Evolutionary conservation across 2,888 invertebrate species (phyloP).

Genomic region (Tetheella fluctuosa): DNA sequence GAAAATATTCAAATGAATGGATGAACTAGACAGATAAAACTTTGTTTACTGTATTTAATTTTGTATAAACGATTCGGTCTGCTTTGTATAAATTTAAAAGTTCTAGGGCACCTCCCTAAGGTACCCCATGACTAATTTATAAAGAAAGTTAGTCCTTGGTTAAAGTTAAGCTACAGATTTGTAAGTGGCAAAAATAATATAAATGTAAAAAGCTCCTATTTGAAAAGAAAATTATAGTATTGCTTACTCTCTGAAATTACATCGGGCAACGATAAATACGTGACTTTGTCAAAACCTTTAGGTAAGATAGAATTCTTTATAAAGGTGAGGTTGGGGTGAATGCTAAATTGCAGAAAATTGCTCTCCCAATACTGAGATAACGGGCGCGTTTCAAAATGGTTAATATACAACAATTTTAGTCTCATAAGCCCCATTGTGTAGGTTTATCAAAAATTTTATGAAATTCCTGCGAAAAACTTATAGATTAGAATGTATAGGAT

Average conservation of each 20-base stretch:
- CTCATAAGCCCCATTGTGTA: no score
- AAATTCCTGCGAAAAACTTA: no score
- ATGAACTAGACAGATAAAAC: constrained; percentile 20
- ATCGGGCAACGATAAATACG: not conserved
- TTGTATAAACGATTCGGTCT: not conserved
- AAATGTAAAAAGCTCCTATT: not conserved
- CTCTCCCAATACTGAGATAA: constrained; percentile 46
- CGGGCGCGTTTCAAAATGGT: constrained; percentile 42
- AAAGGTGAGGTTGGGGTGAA: constrained; percentile 41
- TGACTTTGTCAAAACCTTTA: constrained; percentile 16
- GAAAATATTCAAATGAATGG: constrained; percentile 38
- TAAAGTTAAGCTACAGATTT: no score
- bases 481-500: no score
- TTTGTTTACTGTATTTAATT: constrained; percentile 7
- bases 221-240: constrained; percentile 1
- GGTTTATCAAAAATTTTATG: no score
- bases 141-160: no score
- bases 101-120: no score
- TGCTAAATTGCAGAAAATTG: constrained; percentile 65
- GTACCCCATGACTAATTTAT: no score
- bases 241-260: constrained; percentile 4
- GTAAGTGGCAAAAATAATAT: no score
- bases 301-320: constrained; percentile 38
- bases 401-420: constrained; percentile 2
- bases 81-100: not conserved